Evolutionary conservation across 2,888 invertebrate species (phyloP).

Genomic region (Scaptomyza tumidula): DNA sequence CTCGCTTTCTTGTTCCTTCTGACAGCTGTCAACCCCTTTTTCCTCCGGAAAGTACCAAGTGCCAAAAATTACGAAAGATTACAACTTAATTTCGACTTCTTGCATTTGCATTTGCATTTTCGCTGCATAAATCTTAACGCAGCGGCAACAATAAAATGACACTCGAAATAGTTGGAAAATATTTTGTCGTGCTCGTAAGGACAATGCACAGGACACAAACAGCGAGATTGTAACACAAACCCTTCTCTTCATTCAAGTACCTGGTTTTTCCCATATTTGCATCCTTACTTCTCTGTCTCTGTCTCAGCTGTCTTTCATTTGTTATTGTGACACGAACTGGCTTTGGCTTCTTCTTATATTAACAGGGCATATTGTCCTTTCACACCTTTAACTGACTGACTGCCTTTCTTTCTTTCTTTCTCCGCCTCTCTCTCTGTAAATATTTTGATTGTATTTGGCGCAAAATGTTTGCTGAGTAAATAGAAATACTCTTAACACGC

Average conservation of each 20-base stretch:
- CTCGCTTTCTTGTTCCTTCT: background rate
- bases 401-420: slow-evolving; percentile 3
- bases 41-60: slow-evolving; percentile 51
- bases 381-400: slow-evolving; percentile 58
- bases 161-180: slow-evolving; percentile 71
- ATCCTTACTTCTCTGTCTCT: slow-evolving; percentile 24
- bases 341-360: slow-evolving; percentile 12
- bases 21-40: slow-evolving; percentile 76
- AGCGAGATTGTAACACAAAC: slow-evolving; percentile 1
- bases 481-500: slow-evolving; percentile 1
- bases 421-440: slow-evolving; percentile 44
- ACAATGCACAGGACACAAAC: slow-evolving; percentile 26
- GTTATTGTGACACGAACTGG: slow-evolving; percentile 26
- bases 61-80: slow-evolving; percentile 83
- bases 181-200: slow-evolving; percentile 63
- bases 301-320: slow-evolving; percentile 28
- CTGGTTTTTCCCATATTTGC: slow-evolving; percentile 56
- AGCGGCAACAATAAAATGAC: slow-evolving; percentile 45
- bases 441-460: slow-evolving; percentile 69
- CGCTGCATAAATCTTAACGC: slow-evolving; percentile 63
- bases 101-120: slow-evolving; percentile 70
- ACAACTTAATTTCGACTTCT: slow-evolving; percentile 83
- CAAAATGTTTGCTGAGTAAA: background rate
- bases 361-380: slow-evolving; percentile 63
- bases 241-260: slow-evolving; percentile 40